These are phyloP conservation scores for Panagrolaimus sp. DNA, from an alignment of 1,140 invertebrate genomes.

Conservation along the genomic window DNA sequence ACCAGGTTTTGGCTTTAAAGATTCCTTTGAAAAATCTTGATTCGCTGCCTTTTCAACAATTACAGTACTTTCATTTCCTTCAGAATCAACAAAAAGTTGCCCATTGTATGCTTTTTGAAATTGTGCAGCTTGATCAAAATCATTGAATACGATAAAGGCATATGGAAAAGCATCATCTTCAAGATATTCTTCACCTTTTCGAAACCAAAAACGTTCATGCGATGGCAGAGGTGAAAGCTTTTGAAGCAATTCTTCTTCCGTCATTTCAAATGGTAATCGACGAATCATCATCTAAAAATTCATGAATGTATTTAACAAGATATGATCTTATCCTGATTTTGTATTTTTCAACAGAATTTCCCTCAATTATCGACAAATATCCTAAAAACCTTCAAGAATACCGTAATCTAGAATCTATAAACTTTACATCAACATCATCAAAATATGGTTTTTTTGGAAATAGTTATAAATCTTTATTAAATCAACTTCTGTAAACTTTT, in stretches of 20 bases:
- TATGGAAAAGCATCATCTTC: conserved; percentile 60
- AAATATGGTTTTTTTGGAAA: too few species aligned
- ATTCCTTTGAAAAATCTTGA: conserved; percentile 26
- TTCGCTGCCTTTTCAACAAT: conserved; percentile 76
- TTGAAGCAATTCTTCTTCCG: conserved; percentile 77
- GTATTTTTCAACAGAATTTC: too few species aligned
- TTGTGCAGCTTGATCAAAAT: conserved; percentile 72
- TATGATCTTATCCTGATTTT: too few species aligned
- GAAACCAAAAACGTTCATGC: conserved; percentile 77
- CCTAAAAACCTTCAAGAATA: too few species aligned
- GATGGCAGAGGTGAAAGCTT: conserved; percentile 83
- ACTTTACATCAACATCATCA: too few species aligned
- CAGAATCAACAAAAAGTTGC: conserved; percentile 75
- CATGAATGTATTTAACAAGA: too few species aligned
- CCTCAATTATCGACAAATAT: too few species aligned
- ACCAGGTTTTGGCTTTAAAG: conserved; percentile 30
- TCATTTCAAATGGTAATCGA: conserved; percentile 81
- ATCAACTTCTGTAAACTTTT: too few species aligned
- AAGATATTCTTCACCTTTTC: conserved; percentile 15
- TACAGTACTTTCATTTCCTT: conserved; percentile 79
- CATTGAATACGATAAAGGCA: conserved; percentile 82
- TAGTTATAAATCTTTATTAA: too few species aligned
- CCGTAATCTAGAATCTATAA: too few species aligned
- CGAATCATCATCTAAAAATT: conserved; percentile 81
- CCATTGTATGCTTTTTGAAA: conserved; percentile 92